Conservation (phyloP, 1,140 invertebrate species). For the Conus betulinus region DNA sequence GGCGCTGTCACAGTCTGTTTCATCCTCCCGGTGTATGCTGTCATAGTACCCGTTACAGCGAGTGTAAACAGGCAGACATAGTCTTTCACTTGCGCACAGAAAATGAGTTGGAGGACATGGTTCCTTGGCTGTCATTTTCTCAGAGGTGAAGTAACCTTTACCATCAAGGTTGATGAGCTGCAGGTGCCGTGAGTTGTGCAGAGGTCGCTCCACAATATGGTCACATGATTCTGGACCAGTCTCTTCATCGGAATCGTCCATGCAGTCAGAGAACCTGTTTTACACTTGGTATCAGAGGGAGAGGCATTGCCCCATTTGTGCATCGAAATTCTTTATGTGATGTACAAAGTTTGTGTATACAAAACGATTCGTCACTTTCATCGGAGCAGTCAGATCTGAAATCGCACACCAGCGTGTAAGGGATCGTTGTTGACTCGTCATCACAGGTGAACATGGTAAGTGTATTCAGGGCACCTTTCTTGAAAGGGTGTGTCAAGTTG, state of each 20-base stretch:
- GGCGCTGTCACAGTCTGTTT: slow-evolving; percentile 7
- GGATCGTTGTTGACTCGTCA: not conserved
- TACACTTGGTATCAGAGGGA: not conserved
- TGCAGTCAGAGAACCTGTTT: not conserved
- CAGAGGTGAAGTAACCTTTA: not conserved
- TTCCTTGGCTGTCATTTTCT: not conserved
- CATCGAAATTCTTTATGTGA: not conserved
- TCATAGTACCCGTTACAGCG: slow-evolving; percentile 22
- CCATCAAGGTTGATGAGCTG: not conserved
- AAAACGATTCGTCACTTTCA: slow-evolving; percentile 14
- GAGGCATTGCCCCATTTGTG: slow-evolving; percentile 1
- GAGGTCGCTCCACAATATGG: too few species aligned
- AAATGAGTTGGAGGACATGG: slow-evolving; percentile 21
- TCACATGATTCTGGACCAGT: not conserved
- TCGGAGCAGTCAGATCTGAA: not conserved
- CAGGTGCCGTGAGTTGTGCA: not conserved
- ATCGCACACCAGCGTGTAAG: slow-evolving; percentile 16
- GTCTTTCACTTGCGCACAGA: not conserved
- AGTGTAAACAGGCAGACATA: not conserved
- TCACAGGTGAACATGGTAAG: not conserved
- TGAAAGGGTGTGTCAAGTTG: too few species aligned
- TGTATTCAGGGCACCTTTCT: not conserved
- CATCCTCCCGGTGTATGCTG: not conserved
- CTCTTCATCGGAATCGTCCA: slow-evolving; percentile 16
- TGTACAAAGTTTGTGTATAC: not conserved